A percentile compares a stretch with the other conserved stretches of the same genome.
phyloP scores from a whole-genome alignment of 1,140 invertebrate genomes.

The Sycobia sp. region DNA sequence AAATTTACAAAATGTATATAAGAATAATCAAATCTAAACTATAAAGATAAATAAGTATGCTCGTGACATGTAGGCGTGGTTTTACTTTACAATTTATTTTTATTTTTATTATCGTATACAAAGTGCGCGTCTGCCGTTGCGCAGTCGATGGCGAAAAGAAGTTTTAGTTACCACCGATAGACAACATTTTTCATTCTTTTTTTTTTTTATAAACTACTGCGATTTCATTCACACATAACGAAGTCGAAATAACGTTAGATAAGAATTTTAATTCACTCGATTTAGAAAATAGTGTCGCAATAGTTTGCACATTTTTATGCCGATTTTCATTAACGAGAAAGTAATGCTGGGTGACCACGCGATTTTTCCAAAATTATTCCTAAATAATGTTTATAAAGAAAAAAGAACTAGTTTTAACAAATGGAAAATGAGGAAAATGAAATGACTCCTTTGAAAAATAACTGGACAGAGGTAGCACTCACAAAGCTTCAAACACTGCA shows the following conservation, averaged over 20 bases:
- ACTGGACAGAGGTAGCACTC: background rate
- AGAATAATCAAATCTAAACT: background rate
- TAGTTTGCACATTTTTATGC: constrained; percentile 9
- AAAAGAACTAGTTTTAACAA: constrained; percentile 4
- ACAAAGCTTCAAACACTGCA: background rate
- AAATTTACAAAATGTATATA: constrained; percentile 26
- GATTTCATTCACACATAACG: constrained; percentile 20
- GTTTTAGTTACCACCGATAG: constrained; percentile 13
- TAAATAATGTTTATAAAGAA: background rate
- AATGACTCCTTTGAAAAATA: background rate
- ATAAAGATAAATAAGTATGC: constrained; percentile 10
- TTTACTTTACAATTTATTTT: constrained; percentile 31
- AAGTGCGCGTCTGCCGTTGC: constrained; percentile 26
- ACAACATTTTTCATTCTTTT: constrained; percentile 11
- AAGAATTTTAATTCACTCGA: constrained; percentile 17
- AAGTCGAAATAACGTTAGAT: constrained; percentile 23
- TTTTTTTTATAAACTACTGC: constrained; percentile 18
- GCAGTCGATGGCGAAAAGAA: constrained; percentile 17
- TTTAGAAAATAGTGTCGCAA: constrained; percentile 21
- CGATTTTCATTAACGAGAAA: constrained; percentile 24
- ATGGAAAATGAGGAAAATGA: background rate
- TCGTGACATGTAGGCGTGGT: constrained; percentile 24
- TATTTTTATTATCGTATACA: constrained; percentile 35
- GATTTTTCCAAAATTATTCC: background rate
- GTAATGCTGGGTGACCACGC: constrained; percentile 3